These are phyloP conservation scores for Metacarcinus magister DNA, from an alignment of 2,888 invertebrate species.

Conservation along the genomic window DNA sequence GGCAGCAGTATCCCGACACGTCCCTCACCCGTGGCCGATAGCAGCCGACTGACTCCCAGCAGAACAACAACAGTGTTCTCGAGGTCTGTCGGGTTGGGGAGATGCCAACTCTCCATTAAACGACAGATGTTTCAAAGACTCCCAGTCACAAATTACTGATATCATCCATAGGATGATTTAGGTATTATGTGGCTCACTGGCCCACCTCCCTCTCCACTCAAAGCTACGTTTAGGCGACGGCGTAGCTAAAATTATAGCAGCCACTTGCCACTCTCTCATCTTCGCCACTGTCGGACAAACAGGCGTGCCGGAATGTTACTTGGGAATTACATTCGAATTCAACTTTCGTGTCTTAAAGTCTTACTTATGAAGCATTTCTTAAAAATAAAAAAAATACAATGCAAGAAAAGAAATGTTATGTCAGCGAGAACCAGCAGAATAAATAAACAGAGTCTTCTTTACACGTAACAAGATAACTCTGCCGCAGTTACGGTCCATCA, in stretches of 20 bases:
- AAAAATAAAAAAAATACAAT: background rate
- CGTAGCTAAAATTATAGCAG: background rate
- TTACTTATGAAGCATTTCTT: background rate
- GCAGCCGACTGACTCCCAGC: background rate
- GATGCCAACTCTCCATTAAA: slow-evolving; percentile 26
- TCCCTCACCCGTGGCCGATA: slow-evolving; percentile 28
- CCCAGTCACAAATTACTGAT: background rate
- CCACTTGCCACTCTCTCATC: slow-evolving; percentile 16
- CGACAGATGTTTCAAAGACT: background rate
- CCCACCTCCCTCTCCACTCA: background rate
- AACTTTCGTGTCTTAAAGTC: background rate
- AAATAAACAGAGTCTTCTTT: background rate
- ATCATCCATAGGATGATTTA: background rate
- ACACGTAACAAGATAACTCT: background rate
- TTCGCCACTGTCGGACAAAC: background rate
- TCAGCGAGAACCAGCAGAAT: background rate
- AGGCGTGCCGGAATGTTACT: slow-evolving; percentile 39
- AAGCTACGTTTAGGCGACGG: background rate
- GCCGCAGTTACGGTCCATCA: background rate
- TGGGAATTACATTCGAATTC: background rate
- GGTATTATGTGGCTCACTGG: background rate
- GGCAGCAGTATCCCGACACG: slow-evolving; percentile 19
- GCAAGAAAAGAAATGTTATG: background rate
- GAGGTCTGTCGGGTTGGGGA: slow-evolving; percentile 32
- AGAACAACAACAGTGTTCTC: background rate